Evolutionary conservation across 2,797 vertebrate species (phyloP).

Genomic region (Phataginus tricuspis): DNA sequence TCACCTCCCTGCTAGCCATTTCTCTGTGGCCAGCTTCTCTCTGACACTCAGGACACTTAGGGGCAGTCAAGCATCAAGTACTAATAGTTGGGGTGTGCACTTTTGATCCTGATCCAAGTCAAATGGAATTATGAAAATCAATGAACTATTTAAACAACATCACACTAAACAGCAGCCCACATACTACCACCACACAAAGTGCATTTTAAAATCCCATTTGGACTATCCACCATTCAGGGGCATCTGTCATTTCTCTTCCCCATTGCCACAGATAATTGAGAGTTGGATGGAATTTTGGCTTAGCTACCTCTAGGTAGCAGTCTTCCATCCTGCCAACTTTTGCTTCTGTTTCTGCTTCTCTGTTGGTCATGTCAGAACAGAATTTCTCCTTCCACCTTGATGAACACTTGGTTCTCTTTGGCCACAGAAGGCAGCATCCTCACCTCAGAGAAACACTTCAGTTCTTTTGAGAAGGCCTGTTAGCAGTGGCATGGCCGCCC

Average conservation of each 20-base stretch:
- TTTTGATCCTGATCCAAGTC: slow-evolving; percentile 53
- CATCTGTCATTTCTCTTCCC: slow-evolving; percentile 15
- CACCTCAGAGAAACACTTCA: neutral
- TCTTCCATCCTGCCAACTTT: slow-evolving; percentile 25
- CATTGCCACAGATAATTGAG: neutral
- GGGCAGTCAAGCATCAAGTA: slow-evolving; percentile 25
- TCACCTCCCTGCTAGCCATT: slow-evolving; percentile 28
- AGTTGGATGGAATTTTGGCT: slow-evolving; percentile 10
- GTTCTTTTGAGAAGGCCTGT: neutral
- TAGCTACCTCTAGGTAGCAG: neutral
- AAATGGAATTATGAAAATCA: slow-evolving; percentile 67
- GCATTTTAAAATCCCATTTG: slow-evolving; percentile 5
- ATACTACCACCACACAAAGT: neutral
- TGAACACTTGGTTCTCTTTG: slow-evolving; percentile 22
- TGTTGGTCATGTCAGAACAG: neutral
- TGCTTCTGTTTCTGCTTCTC: neutral
- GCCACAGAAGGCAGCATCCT: slow-evolving; percentile 35
- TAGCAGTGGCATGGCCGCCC: neutral
- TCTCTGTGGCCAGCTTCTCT: slow-evolving; percentile 57
- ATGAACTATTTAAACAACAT: slow-evolving; percentile 60
- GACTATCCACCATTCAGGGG: neutral
- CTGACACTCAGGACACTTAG: slow-evolving; percentile 30
- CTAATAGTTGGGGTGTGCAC: slow-evolving; percentile 56
- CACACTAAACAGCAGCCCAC: neutral
- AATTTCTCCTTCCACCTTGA: slow-evolving; percentile 37